phyloP scores from a whole-genome alignment of 2,113 vertebrate genomes.

The Ginglymostoma cirratum region DNA sequence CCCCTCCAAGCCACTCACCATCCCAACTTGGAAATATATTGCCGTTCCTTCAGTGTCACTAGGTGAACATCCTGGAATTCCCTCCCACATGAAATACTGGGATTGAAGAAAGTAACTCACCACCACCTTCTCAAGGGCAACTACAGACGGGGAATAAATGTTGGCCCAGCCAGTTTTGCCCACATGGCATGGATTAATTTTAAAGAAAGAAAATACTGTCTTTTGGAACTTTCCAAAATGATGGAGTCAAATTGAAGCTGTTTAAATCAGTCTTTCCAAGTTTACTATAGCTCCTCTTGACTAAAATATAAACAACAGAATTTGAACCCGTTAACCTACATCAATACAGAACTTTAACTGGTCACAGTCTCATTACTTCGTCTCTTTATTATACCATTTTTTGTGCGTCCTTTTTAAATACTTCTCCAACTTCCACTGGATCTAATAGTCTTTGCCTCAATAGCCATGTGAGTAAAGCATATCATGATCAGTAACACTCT shows the following conservation, averaged over 20 bases:
- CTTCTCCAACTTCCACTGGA: neutral
- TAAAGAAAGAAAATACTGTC: neutral
- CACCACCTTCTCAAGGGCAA: no score
- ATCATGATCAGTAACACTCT: neutral
- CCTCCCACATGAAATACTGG: no score
- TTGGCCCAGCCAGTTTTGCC: no score
- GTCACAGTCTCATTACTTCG: neutral
- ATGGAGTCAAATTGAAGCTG: neutral
- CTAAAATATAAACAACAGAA: neutral
- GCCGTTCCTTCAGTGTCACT: no score
- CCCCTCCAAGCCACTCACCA: no score
- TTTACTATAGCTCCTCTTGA: neutral
- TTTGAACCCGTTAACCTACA: neutral
- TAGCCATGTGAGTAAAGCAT: neutral
- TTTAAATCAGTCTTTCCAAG: neutral
- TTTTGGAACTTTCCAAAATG: neutral
- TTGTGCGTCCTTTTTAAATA: neutral
- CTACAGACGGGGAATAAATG: no score
- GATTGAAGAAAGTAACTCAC: no score
- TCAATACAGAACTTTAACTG: neutral
- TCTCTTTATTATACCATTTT: neutral
- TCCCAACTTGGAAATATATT: no score
- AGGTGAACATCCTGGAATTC: no score
- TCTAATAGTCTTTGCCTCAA: neutral
- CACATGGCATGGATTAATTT: no score